Conservation (phyloP, 2,797 vertebrate species). For the Naso thynnoides region DNA sequence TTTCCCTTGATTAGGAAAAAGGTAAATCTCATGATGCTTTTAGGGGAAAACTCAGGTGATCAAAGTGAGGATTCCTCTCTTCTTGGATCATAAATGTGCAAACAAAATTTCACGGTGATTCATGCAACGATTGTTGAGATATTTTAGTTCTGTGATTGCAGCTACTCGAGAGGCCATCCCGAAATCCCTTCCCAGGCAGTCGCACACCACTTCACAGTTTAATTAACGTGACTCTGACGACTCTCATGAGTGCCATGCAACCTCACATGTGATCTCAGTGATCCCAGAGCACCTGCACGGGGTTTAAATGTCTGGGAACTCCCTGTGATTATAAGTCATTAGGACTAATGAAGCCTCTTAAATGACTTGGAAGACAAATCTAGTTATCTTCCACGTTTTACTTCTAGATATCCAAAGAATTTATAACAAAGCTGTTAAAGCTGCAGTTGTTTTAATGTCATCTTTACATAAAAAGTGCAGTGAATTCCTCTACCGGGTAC, state of each 20-base stretch:
- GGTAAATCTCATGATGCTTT: background rate
- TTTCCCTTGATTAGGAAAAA: background rate
- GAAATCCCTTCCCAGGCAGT: conserved; percentile 47
- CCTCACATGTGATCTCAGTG: conserved; percentile 36
- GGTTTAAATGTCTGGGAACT: conserved; percentile 43
- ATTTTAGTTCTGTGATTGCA: conserved; percentile 24
- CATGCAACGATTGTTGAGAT: background rate
- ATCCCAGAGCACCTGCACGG: conserved; percentile 44
- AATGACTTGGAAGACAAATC: background rate
- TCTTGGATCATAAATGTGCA: background rate
- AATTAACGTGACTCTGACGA: conserved; percentile 61
- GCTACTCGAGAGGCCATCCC: conserved; percentile 22
- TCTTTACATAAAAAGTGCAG: conserved; percentile 8
- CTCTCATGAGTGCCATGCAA: conserved; percentile 50
- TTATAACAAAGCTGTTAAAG: background rate
- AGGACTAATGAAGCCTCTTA: conserved; percentile 2
- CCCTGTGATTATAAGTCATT: conserved; percentile 4
- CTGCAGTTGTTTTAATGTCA: background rate
- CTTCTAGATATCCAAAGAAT: background rate
- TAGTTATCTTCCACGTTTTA: background rate
- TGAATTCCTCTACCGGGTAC: background rate
- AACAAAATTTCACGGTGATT: background rate
- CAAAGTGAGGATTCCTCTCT: background rate
- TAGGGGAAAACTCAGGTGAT: background rate
- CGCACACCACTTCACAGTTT: conserved; percentile 52